Evolutionary conservation across 2,797 vertebrate species (phyloP).

Genomic region (Anabas testudineus): DNA sequence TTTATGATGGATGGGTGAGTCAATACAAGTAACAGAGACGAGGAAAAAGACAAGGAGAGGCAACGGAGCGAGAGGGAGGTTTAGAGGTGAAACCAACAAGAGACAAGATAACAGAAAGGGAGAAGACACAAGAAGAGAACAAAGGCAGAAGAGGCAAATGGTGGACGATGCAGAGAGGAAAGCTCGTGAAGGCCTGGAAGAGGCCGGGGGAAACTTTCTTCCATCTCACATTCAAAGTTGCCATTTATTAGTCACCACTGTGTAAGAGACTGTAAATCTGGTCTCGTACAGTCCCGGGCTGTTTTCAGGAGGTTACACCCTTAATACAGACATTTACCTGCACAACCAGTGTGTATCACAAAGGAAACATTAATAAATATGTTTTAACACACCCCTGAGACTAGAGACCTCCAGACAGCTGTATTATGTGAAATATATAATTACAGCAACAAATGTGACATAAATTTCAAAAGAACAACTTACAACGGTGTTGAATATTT

Average conservation of each 20-base stretch:
- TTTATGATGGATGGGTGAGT: slow-evolving; percentile 40
- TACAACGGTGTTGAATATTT: background rate
- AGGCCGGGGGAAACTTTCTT: slow-evolving; percentile 40
- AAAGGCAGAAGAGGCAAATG: slow-evolving; percentile 13
- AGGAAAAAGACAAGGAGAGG: background rate
- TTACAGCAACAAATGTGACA: slow-evolving; percentile 1
- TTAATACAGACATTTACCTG: slow-evolving; percentile 32
- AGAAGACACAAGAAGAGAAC: slow-evolving; percentile 48
- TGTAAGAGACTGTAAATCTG: slow-evolving; percentile 28
- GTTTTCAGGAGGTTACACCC: slow-evolving; percentile 38
- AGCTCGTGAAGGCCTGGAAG: slow-evolving; percentile 16
- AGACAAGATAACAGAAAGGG: slow-evolving; percentile 39
- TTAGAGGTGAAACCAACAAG: slow-evolving; percentile 21
- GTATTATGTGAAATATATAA: slow-evolving; percentile 11
- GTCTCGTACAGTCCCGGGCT: slow-evolving; percentile 33
- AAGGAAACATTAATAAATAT: background rate
- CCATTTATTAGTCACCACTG: slow-evolving; percentile 40
- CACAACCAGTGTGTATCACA: background rate
- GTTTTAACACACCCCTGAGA: background rate
- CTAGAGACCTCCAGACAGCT: slow-evolving; percentile 6
- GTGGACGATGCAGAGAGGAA: slow-evolving; percentile 43
- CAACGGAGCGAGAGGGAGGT: slow-evolving; percentile 22
- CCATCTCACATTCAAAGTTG: slow-evolving; percentile 36
- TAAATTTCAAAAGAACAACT: background rate
- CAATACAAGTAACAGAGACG: background rate